Evolutionary conservation across 1,140 invertebrate genomes (phyloP).

Genomic region (Acyrthosiphon pisum): DNA sequence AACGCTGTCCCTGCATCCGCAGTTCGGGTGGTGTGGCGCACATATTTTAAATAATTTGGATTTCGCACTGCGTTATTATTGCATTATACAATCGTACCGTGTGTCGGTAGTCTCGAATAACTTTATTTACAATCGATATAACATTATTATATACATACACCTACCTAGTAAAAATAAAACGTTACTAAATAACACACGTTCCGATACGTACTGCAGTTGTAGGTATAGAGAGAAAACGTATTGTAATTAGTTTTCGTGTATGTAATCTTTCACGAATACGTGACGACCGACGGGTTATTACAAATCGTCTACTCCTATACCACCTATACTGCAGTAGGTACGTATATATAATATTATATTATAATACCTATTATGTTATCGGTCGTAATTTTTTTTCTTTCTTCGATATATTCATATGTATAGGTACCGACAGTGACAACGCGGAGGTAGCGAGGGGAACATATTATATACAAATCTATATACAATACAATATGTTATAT

Average conservation of each 20-base stretch:
- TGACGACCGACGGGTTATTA: slow-evolving; percentile 6
- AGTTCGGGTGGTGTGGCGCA: not conserved
- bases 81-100: not conserved
- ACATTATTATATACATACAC: not conserved
- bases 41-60: slow-evolving; percentile 19
- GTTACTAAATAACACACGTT: slow-evolving; percentile 7
- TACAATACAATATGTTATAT: not conserved
- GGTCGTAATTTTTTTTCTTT: not conserved
- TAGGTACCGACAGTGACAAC: not conserved
- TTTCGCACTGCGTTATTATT: not conserved
- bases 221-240: not conserved
- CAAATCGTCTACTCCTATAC: not conserved
- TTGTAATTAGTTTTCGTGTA: slow-evolving; percentile 11
- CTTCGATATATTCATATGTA: not conserved
- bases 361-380: not conserved
- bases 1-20: not conserved
- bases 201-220: not conserved
- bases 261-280: slow-evolving; percentile 5
- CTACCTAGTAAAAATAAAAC: not conserved
- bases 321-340: not conserved
- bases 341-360: not conserved
- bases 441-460: not conserved
- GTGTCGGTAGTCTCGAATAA: not conserved
- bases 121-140: slow-evolving; percentile 9
- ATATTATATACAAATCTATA: not conserved